Evolutionary conservation across 1,140 invertebrate species (phyloP), one percentile per base, ranked within the genome.

Genomic region (Gryllus bimaculatus): DNA sequence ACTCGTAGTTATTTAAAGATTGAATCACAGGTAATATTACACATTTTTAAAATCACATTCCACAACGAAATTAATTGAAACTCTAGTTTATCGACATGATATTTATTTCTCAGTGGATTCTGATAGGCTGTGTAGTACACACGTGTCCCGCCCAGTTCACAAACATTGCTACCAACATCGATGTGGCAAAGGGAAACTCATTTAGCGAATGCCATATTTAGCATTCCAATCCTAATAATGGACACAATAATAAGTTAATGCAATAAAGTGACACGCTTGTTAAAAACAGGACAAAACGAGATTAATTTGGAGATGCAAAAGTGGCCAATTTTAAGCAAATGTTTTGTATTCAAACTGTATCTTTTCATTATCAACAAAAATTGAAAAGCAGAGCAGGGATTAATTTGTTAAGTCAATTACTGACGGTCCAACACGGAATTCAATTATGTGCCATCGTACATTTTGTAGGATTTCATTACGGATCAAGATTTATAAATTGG

Each of bases 291-390:
- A 10, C 18, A 18, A 66, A 66, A 66, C 10, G 10, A 66, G 54
- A 66, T 66, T 66, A 13, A 66, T 13, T 13, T 7, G 10, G 10
- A 13, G 18, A 10, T 18, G 10, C 54, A 18, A 66, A 66, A 66
- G 54, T 66, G 18, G 26, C 18, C 54, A 66, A 66, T 66, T 66
- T 39, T 66, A 66, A 66, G 18, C 54, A 66, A 10, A 13, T 66
- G 54, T 66, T 66, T 66, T 66, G 10, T 18, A 66, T 66, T 18
- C 54, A 66, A 66, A 66, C 10, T 0, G 10, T 66, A 18, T 5
- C 54, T 66, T 18, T 66, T 66, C 54, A 66, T 66, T 66, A 66
- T 66, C 54, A 66, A 66, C 54, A 66, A 66, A 66, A 66, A 66
- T 66, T 66, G 54, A 66, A 18, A 66, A 66, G 54, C 54, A 66